Conservation (phyloP, 2,888 invertebrate genomes). For the Lycocerus yunnanus region DNA sequence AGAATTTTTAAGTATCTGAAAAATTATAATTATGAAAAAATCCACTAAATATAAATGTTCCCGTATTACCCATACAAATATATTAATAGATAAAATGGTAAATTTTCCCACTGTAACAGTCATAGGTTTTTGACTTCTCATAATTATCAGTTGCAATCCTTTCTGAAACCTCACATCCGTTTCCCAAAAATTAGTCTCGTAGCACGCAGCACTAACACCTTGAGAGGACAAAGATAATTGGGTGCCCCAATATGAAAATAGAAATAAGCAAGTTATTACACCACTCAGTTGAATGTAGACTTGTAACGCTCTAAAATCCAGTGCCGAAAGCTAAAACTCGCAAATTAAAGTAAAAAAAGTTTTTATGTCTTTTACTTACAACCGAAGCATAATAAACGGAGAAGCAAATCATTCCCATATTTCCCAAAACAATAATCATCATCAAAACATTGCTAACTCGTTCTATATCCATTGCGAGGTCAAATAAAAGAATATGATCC, state of each 20-base stretch:
- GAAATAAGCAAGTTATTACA: not conserved
- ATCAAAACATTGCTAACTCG: not conserved
- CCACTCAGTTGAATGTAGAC: not conserved
- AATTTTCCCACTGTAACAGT: slow-evolving; percentile 10
- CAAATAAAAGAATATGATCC: not conserved
- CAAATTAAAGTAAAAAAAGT: not conserved
- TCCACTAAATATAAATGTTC: not conserved
- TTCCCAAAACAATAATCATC: not conserved
- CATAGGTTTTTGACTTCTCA: slow-evolving; percentile 11
- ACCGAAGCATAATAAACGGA: slow-evolving; percentile 5
- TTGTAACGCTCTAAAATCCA: slow-evolving; percentile 5
- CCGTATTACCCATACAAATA: slow-evolving; percentile 11
- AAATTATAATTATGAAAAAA: not conserved
- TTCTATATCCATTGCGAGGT: not conserved
- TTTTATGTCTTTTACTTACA: not conserved
- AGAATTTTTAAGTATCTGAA: slow-evolving; percentile 3
- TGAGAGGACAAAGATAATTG: not conserved
- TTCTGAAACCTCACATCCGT: slow-evolving; percentile 18
- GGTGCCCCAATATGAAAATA: slow-evolving; percentile 10
- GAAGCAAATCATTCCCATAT: slow-evolving; percentile 6
- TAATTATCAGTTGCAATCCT: slow-evolving; percentile 1
- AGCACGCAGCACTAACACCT: slow-evolving; percentile 4
- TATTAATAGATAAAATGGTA: not conserved
- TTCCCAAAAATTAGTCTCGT: slow-evolving; percentile 1
- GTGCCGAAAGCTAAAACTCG: slow-evolving; percentile 9